Evolutionary conservation across 37 sponge, comb jelly and placozoan species (phyloP), one percentile per base, ranked within the genome.

Genomic region (Chondrosia reniformis): DNA sequence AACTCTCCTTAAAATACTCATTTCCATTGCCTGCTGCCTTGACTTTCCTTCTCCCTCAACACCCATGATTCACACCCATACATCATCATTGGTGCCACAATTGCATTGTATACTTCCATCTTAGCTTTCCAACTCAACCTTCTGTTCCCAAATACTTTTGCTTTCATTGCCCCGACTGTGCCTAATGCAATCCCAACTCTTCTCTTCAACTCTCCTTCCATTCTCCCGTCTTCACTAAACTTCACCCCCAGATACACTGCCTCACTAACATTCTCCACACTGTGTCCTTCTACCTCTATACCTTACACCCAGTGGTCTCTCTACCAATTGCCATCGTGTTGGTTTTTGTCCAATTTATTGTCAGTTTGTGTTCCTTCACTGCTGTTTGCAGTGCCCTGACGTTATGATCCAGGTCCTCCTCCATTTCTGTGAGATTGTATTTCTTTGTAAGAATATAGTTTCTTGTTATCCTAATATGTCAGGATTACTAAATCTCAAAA

Each of bases 31-130:
- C 43, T 69, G 72, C 72, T 43, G 43, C 72, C 72, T 69, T 1
- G 72, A 36, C 44, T 69, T 69, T 69, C 72, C 43, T 6, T 69
- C 72, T 69, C 72, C 41, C 43, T 69, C 13, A 69, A 6, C 43
- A 69, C 72, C 72, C 25, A 69, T 69, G 72, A 69, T 7, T 69
- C 72, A 7, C 72, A 69, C 1, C 43, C 72, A 69, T 69, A 40
- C 33, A 7, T 64, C 66, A 64, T 28, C 66, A 64, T 64, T 64
- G 66, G 66, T 36, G 33, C 66, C 33, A 64, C 66, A 32, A 64
- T 64, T 33, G 66, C 66, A 64, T 64, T 64, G 7, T 64, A 64
- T 4, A 64, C 66, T 64, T 17, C 6, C 66, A 64, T 64, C 33
- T 64, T 64, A 4, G 66, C 36, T 10, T 64, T 64, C 34, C 66